Evolutionary conservation across 1,140 invertebrate species (phyloP), one percentile per base, ranked within the genome.

Genomic region (Diachasmimorpha longicaudata): DNA sequence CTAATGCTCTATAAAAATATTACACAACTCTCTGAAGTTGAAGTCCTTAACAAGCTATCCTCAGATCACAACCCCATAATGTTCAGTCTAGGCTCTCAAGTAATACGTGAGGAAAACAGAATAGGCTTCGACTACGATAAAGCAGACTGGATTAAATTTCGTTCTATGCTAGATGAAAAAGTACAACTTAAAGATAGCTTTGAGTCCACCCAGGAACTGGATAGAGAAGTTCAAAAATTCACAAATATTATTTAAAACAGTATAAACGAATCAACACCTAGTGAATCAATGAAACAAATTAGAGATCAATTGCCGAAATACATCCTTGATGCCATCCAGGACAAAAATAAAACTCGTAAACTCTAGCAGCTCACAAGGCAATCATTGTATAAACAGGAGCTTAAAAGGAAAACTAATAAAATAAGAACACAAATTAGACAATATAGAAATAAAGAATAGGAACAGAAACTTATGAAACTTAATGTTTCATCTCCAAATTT

Each of bases 31-130:
- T 39, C 36, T 1, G n/a, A 73, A 10, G 10, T 52, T 9, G 23
- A 36, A 36, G 46, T 55, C 4, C 44, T 72, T 5, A 10, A 58
- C 46, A 5, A 73, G 13, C 31, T 73, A 1, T 52, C 48, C 48
- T 52, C 48, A 52, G 72, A 73, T 58, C 52, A 73, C 23, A 73
- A 66, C n/a, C 55, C 72, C 9, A 63, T 73, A 0, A 4, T 14
- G n/a, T 42, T 63, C 55, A 44, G 4, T 16, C 14, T 73, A 21
- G 55, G 46, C 48, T 52, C 48, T 9, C 48, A 52, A 16, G 14
- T 16, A 52, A 52, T 19, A n/a, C 2, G 19, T 19, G 48, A 52
- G 14, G 48, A 52, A 3, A 52, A 52, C 2, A 16, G 48, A 16
- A 52, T 16, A 52, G 48, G 48, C 14, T 52, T 16, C 9, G 16